A percentile compares a stretch with the other conserved stretches of the same genome.
phyloP scores from a whole-genome alignment of 2,888 invertebrate species.

The Allophyes oxyacanthae region DNA sequence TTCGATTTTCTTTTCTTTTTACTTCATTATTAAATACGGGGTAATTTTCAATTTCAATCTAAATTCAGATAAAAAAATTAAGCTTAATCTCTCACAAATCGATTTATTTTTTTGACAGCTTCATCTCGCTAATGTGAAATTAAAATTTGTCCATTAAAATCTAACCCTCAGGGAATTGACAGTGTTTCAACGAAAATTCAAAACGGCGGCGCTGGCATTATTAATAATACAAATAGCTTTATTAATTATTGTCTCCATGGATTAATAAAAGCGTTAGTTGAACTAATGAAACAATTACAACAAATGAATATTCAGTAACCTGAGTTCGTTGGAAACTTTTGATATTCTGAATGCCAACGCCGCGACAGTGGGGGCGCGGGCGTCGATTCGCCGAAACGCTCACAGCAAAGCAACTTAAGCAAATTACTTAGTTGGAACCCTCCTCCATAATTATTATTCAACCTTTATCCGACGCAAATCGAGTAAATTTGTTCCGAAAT shows the following conservation, averaged over 20 bases:
- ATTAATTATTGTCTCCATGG: slow-evolving; percentile 47
- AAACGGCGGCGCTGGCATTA: slow-evolving; percentile 23
- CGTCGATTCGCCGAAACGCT: slow-evolving; percentile 55
- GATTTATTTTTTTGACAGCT: slow-evolving; percentile 44
- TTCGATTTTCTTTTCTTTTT: too few relatives aligned
- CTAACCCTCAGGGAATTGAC: slow-evolving; percentile 17
- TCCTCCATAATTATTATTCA: slow-evolving; percentile 82
- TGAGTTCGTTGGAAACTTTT: slow-evolving; percentile 61
- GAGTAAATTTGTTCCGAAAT: slow-evolving; percentile 84
- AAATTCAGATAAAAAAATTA: slow-evolving; percentile 5
- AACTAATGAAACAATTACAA: slow-evolving; percentile 61
- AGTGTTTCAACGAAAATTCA: slow-evolving; percentile 39
- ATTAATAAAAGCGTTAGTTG: slow-evolving; percentile 56
- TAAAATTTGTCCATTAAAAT: slow-evolving; percentile 38
- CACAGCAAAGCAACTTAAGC: slow-evolving; percentile 72
- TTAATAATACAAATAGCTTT: slow-evolving; percentile 32
- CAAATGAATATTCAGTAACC: slow-evolving; percentile 69
- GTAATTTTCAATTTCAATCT: not conserved
- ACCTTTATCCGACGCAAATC: slow-evolving; percentile 82
- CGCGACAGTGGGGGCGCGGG: slow-evolving; percentile 40
- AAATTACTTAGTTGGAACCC: slow-evolving; percentile 70
- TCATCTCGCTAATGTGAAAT: slow-evolving; percentile 36
- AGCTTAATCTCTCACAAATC: slow-evolving; percentile 26
- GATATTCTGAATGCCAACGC: slow-evolving; percentile 65
- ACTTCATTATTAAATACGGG: too few relatives aligned